Base-by-base conservation (phyloP, 1,140 invertebrate species). In the Notospermus geniculatus region DNA sequence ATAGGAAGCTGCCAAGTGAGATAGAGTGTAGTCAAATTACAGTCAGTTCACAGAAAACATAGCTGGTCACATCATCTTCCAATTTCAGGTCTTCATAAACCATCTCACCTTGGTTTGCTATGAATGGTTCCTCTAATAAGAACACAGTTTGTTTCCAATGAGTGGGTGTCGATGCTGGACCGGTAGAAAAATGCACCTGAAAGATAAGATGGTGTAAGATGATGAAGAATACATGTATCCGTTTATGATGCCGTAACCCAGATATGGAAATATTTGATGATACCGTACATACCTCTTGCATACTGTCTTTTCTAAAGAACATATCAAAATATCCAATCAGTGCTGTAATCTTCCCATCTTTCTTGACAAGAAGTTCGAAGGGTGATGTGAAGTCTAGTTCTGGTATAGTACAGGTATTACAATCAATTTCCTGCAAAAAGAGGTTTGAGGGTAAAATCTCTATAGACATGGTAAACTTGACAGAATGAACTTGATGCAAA, bases 31-130 rank as follows among this genome's bases (percentile, higher is more conserved):
- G n/a, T n/a, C n/a, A n/a, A n/a, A n/a, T n/a, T n/a, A n/a, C n/a
- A n/a, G n/a, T n/a, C n/a, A n/a, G n/a, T n/a, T n/a, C n/a, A n/a
- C n/a, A n/a, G n/a, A n/a, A n/a, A n/a, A n/a, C n/a, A n/a, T n/a
- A n/a, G n/a, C n/a, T n/a, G n/a, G n/a, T n/a, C n/a, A n/a, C n/a
- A n/a, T n/a, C n/a, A n/a, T n/a, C n/a, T n/a, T n/a, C n/a, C n/a
- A n/a, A n/a, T n/a, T n/a, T n/a, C n/a, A n/a, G n/a, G n/a, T 7
- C 32, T 36, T 36, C 32, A 7, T 4, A 7, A 36, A 7, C 5
- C 15, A 7, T 36, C 65, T 70, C 74, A 87, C 91, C 92, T 84
- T 88, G 83, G 60, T 87, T 87, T 2, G 93, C 68, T 85, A 64
- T 79, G 71, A 72, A 88, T 85, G 68, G 89, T 87, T 72, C 90